A percentile compares a stretch with the other conserved stretches of the same genome.
These are phyloP conservation scores for Stegophylla sp. DNA, from an alignment of 2,888 invertebrate species.

Conservation along the genomic window DNA sequence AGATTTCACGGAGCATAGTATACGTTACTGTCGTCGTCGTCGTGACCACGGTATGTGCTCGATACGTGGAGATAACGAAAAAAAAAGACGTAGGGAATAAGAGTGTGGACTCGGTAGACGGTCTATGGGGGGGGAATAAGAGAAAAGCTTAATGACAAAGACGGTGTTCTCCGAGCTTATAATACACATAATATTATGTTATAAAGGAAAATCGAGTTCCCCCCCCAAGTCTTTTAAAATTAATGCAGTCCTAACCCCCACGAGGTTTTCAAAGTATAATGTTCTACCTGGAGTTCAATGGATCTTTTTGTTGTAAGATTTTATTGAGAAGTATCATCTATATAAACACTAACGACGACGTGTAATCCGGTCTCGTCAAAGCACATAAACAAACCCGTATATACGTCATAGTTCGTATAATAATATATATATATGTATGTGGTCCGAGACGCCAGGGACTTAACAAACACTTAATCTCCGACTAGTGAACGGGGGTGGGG, in stretches of 20 bases:
- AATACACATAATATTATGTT: too few species aligned
- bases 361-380: conserved; percentile 9
- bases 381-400: neutral
- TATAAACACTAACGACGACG: neutral
- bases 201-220: conserved; percentile 32
- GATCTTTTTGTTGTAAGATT: conserved; percentile 21
- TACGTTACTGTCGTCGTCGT: neutral
- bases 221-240: conserved; percentile 49
- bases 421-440: too few species aligned
- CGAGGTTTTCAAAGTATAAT: conserved; percentile 36
- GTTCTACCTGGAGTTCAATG: conserved; percentile 6
- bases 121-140: neutral
- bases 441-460: too few species aligned
- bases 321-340: neutral
- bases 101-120: too few species aligned
- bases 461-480: too few species aligned
- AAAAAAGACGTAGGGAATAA: neutral
- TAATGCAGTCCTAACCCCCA: conserved; percentile 28
- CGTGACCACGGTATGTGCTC: too few species aligned
- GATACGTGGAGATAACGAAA: neutral
- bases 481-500: too few species aligned
- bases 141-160: conserved; percentile 40
- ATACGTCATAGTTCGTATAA: neutral
- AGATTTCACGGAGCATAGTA: too few species aligned
- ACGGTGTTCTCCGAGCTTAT: conserved; percentile 40